phyloP scores from a whole-genome alignment of 2,113 vertebrate species.

The Balaeniceps rex region DNA sequence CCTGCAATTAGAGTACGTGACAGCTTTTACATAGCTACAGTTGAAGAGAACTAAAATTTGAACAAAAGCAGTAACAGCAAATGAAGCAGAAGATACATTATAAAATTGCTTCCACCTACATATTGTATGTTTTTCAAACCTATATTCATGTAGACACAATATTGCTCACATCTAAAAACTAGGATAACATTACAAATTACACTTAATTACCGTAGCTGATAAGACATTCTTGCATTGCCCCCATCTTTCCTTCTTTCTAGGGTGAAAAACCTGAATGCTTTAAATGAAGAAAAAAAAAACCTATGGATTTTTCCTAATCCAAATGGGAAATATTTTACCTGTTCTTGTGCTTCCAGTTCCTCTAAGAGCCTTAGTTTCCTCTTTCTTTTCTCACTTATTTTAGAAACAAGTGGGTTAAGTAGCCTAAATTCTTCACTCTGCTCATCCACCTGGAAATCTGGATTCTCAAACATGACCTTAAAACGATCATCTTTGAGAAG shows the following conservation, averaged over 20 bases:
- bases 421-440: constrained; percentile 94
- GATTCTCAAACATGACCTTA: constrained; percentile 98
- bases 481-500: constrained; percentile 93
- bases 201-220: neutral
- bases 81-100: neutral
- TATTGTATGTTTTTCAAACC: neutral
- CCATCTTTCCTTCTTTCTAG: neutral
- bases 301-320: neutral
- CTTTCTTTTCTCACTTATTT: constrained; percentile 89
- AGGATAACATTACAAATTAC: neutral
- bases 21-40: neutral
- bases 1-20: neutral
- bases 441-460: constrained; percentile 95
- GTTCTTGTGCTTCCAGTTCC: constrained; percentile 64
- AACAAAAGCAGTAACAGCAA: neutral
- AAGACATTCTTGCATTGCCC: neutral
- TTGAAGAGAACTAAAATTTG: neutral
- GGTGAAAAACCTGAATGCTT: neutral
- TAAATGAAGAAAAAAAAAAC: neutral
- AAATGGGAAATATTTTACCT: constrained; percentile 66
- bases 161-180: neutral
- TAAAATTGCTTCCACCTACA: neutral
- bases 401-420: constrained; percentile 95
- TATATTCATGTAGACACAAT: neutral
- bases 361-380: constrained; percentile 85